phyloP scores from a whole-genome alignment of 2,113 vertebrate species.

The Leucopsar rothschildi region DNA sequence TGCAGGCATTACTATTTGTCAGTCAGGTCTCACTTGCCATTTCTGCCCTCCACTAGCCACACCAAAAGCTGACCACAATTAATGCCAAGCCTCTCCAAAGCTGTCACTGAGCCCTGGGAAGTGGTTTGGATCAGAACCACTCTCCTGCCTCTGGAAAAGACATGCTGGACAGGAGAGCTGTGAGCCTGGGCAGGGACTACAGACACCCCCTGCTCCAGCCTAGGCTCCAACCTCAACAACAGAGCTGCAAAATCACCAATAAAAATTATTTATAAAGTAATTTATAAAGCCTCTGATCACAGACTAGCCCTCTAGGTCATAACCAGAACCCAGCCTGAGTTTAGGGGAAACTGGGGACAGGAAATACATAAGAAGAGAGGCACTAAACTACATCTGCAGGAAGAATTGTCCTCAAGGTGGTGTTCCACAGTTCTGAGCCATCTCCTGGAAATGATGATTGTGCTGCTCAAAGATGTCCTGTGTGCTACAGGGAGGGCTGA shows the following conservation, averaged over 20 bases:
- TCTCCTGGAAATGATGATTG: background rate
- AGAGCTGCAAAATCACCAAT: background rate
- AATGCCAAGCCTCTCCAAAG: background rate
- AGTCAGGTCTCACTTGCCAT: background rate
- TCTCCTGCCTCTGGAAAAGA: background rate
- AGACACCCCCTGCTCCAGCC: background rate
- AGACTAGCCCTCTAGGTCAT: background rate
- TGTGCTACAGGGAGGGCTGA: accelerated
- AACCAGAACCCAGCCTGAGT: background rate
- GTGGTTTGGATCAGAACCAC: background rate
- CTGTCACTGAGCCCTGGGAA: background rate
- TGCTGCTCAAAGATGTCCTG: background rate
- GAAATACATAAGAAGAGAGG: background rate
- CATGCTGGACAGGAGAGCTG: accelerated
- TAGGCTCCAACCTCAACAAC: background rate
- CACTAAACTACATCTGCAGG: background rate
- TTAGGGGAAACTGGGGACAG: background rate
- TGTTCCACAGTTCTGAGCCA: background rate
- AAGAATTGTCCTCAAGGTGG: background rate
- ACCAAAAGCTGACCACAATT: background rate
- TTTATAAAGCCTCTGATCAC: background rate
- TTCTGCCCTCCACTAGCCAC: background rate
- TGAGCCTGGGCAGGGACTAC: background rate
- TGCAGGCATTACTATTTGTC: background rate
- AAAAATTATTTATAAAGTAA: background rate